phyloP scores from a whole-genome alignment of 1,140 invertebrate genomes.

The Anastrepha obliqua region DNA sequence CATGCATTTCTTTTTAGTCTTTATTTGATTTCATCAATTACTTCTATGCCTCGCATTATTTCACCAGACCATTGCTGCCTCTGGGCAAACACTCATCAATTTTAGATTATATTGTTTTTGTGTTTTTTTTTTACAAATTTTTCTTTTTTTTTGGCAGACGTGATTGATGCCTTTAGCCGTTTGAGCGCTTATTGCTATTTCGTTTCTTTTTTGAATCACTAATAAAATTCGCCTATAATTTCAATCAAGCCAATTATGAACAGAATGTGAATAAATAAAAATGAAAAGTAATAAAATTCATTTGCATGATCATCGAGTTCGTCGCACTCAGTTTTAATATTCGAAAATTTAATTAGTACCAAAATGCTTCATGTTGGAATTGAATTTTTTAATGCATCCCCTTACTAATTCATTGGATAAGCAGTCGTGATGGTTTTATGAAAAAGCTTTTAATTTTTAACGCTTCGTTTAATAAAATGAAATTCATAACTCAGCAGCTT shows the following conservation, averaged over 20 bases:
- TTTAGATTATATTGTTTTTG: not conserved
- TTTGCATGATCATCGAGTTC: not conserved
- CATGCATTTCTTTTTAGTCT: not conserved
- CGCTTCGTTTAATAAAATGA: not conserved
- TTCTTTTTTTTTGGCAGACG: not conserved
- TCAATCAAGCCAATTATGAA: slow-evolving; percentile 35
- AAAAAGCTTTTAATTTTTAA: not conserved
- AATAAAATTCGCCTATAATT: not conserved
- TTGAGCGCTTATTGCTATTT: not conserved
- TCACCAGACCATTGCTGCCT: not conserved
- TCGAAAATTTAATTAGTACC: too few relatives aligned
- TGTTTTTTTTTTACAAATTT: not conserved
- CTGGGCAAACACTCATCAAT: not conserved
- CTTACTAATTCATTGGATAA: not conserved
- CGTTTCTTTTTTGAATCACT: not conserved
- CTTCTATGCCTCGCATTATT: not conserved
- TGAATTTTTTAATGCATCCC: not conserved
- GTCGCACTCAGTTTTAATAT: not conserved
- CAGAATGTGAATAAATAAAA: not conserved
- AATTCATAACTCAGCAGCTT: not conserved
- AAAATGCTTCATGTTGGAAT: not conserved
- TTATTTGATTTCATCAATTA: not conserved
- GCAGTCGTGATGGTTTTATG: not conserved
- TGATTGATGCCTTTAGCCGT: slow-evolving; percentile 1
- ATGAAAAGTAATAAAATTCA: not conserved